Evolutionary conservation across 2,888 invertebrate species (phyloP), one percentile per base, ranked within the genome.

Genomic region (Nemapogon koenigi): DNA sequence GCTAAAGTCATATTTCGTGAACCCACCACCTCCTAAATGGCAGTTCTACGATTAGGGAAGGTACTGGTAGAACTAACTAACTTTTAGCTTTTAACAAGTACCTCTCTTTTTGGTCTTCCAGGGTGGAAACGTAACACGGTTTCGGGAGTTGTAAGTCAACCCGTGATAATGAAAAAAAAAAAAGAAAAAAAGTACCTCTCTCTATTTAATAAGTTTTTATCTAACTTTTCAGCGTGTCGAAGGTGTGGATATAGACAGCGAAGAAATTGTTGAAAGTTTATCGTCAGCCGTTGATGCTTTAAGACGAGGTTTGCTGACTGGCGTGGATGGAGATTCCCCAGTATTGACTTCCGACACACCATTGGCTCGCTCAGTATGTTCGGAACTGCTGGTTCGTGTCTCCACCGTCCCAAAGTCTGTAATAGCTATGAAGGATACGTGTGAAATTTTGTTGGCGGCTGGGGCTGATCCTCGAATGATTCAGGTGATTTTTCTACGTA

Each of bases 381-480:
- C 45, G 25, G 76, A 76, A 44, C 44, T 78, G 13, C 44, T 76
- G 11, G 57, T 69, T 17, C 54, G 79, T 4, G 64, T 60, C 16
- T 79, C 79, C 1, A 45, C 64, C 17, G 62, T 62, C 1, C 71
- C 76, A 1, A 60, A 52, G 42, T 63, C 69, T 4, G 45, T 65
- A 2, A 39, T 55, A 0, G 62, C 90, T 0, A 80, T 89, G 29
- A 81, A 90, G 37, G 83, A 88, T 14, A 90, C 90, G 1, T 88
- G 89, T 0, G 50, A 57, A 2, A 54, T 72, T 1, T 52, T 79
- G 59, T 46, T 59, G 2, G 57, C 55, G 1, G 57, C 60, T 0
- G 62, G 60, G 0, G 71, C 70, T 10, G 71, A 73, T 16, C 69
- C 72, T 28, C 60, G 66, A 44, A 50, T 57, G 3, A 45, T 76